These are phyloP conservation scores for Pygoscelis adeliae DNA, from an alignment of 2,113 vertebrate species.

Conservation along the genomic window DNA sequence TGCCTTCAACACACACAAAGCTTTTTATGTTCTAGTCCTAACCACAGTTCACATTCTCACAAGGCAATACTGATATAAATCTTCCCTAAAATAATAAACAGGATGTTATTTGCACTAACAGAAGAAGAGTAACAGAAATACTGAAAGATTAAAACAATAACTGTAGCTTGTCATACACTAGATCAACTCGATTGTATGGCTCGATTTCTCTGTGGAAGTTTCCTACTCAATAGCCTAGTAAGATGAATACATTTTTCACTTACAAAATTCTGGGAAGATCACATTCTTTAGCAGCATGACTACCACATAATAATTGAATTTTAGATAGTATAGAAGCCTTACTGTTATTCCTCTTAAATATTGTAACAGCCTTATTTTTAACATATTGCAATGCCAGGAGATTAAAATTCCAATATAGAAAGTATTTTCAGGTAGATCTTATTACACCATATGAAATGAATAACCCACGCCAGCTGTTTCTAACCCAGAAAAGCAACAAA, in stretches of 20 bases:
- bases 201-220: background rate
- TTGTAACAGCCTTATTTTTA: background rate
- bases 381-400: background rate
- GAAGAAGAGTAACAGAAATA: background rate
- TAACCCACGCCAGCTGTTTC: background rate
- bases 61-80: background rate
- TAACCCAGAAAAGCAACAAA: background rate
- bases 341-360: background rate
- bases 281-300: background rate
- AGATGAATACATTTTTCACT: background rate
- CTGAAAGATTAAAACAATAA: background rate
- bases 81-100: background rate
- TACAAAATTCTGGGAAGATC: background rate
- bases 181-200: background rate
- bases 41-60: background rate
- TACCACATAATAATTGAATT: background rate
- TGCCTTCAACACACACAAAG: background rate
- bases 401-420: background rate
- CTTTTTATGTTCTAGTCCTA: background rate
- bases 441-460: background rate
- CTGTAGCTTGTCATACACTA: background rate
- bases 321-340: background rate
- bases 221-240: background rate
- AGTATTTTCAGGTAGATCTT: background rate
- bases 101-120: background rate